A percentile compares a stretch with the other conserved stretches of the same genome.
Evolutionary conservation across 2,113 vertebrate species (phyloP).

Genomic region (Lethenteron camtschaticum): DNA sequence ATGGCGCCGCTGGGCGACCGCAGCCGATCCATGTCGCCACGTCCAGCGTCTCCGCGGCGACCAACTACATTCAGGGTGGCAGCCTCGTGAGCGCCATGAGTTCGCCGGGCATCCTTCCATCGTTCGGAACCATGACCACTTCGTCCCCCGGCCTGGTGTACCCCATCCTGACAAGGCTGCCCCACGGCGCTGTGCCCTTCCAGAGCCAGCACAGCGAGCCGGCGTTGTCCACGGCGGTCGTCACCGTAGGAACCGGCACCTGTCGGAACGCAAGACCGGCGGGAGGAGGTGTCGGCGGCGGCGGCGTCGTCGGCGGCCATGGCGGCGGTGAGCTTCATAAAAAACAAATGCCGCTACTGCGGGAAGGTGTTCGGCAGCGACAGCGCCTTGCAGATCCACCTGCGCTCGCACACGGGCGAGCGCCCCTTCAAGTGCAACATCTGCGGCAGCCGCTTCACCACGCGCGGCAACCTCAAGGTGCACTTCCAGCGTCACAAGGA

Average conservation of each 20-base stretch:
- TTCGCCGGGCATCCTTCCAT: no score
- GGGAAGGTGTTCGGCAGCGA: conserved; percentile 72
- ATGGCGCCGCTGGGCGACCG: not conserved
- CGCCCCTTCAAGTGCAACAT: conserved; percentile 69
- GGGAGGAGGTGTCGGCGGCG: not conserved
- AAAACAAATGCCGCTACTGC: conserved; percentile 59
- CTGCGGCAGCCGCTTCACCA: conserved; percentile 70
- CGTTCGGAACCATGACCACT: no score
- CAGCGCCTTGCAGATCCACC: conserved; percentile 67
- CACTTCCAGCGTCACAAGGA: conserved; percentile 69
- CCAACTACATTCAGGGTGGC: not conserved
- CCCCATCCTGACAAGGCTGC: not conserved
- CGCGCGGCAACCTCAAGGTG: conserved; percentile 67
- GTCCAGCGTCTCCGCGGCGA: conserved; percentile 1
- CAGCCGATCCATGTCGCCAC: not conserved
- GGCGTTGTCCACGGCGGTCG: not conserved
- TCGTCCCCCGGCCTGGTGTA: no score
- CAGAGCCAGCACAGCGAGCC: not conserved
- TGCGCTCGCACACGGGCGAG: conserved; percentile 66
- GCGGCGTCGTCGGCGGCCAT: not conserved
- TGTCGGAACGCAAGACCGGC: not conserved
- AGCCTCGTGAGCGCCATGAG: no score
- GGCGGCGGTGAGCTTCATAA: conserved; percentile 20
- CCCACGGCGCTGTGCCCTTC: not conserved
- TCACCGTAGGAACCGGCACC: not conserved